Evolutionary conservation across 2,888 invertebrate genomes (phyloP).

Genomic region (Orthosia gothica): DNA sequence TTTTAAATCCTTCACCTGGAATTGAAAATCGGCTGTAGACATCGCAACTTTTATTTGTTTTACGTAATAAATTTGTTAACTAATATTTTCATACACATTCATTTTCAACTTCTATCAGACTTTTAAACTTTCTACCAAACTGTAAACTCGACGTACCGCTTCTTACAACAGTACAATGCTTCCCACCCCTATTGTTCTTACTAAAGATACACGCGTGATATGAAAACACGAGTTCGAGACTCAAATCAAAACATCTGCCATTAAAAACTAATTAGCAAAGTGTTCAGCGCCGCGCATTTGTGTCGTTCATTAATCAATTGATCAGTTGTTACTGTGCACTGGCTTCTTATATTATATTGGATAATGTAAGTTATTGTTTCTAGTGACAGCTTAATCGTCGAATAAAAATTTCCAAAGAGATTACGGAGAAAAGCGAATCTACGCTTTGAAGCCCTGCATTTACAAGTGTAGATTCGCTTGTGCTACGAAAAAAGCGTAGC

Average conservation of each 20-base stretch:
- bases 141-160: not conserved
- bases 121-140: not conserved
- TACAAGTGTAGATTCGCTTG: not conserved
- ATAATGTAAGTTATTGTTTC: constrained; percentile 1
- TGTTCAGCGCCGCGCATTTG: constrained; percentile 55
- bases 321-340: constrained; percentile 44
- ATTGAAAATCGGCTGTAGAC: not conserved
- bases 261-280: constrained; percentile 63
- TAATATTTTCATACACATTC: too few species aligned
- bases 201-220: constrained; percentile 40
- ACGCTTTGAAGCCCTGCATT: too few species aligned
- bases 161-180: not conserved
- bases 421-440: too few species aligned
- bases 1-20: too few species aligned
- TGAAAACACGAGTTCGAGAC: constrained; percentile 23
- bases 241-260: constrained; percentile 59
- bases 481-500: too few species aligned
- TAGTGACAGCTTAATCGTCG: too few species aligned
- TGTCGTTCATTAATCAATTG: constrained; percentile 58
- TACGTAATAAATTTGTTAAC: not conserved
- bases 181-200: constrained; percentile 15
- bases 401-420: too few species aligned
- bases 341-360: constrained; percentile 18
- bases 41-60: not conserved
- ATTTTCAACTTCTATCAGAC: not conserved